These are phyloP conservation scores for Zaprionus davidi DNA, from an alignment of 1,140 invertebrate genomes.

Conservation along the genomic window DNA sequence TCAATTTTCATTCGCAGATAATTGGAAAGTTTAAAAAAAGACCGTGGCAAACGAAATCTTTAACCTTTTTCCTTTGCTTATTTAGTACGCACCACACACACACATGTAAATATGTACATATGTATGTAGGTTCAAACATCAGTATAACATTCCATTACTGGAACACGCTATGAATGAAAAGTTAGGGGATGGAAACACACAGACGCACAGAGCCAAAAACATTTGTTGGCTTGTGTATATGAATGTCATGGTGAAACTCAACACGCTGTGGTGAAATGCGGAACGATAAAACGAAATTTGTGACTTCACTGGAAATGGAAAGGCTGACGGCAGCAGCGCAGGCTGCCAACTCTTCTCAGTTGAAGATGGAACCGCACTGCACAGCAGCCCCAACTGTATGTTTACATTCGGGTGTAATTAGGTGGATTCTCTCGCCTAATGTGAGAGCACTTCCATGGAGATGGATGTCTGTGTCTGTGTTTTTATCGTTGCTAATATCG, in stretches of 20 bases:
- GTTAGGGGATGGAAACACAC: conserved; percentile 71
- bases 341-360: conserved; percentile 13
- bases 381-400: conserved; percentile 11
- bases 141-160: conserved; percentile 77
- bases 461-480: not conserved
- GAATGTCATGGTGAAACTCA: conserved; percentile 35
- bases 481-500: not conserved
- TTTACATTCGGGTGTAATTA: conserved; percentile 11
- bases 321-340: conserved; percentile 21
- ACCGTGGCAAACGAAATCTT: not conserved
- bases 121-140: conserved; percentile 51
- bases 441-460: not conserved
- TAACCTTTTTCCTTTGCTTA: conserved; percentile 2
- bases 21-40: conserved; percentile 16
- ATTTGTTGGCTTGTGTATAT: conserved; percentile 8
- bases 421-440: conserved; percentile 9
- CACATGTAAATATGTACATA: not conserved
- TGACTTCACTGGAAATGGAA: conserved; percentile 40
- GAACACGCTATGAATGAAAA: conserved; percentile 78
- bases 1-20: conserved; percentile 18
- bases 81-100: conserved; percentile 6
- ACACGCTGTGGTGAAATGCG: conserved; percentile 48
- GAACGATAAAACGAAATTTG: conserved; percentile 38
- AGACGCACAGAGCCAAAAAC: conserved; percentile 12
- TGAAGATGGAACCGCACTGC: conserved; percentile 11